phyloP scores from a whole-genome alignment of 2,888 invertebrate genomes.

The Brachylomia viminalis region DNA sequence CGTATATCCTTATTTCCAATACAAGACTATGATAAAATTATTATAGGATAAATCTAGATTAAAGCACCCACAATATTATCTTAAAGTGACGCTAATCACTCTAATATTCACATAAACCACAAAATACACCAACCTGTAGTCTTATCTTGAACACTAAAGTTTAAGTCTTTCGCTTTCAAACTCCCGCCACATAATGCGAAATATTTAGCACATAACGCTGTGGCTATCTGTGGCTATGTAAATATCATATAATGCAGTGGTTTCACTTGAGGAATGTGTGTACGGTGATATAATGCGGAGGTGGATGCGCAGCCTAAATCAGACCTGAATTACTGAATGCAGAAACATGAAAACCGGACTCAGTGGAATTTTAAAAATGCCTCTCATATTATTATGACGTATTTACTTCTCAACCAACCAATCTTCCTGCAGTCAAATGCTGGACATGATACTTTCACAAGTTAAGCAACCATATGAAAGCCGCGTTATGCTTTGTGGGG shows the following conservation, averaged over 20 bases:
- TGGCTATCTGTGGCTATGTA: conserved; percentile 37
- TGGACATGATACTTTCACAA: too few species aligned
- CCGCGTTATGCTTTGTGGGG: too few species aligned
- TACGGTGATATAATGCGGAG: conserved; percentile 36
- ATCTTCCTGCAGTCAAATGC: neutral
- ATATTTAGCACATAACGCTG: conserved; percentile 28
- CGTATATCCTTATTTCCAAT: neutral
- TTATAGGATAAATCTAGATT: neutral
- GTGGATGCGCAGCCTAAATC: conserved; percentile 17
- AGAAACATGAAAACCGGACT: conserved; percentile 38
- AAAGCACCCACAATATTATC: conserved; percentile 2
- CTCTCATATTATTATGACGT: neutral
- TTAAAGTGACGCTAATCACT: neutral
- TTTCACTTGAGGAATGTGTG: conserved; percentile 55
- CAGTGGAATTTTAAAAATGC: conserved; percentile 18
- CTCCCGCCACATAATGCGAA: conserved; percentile 33
- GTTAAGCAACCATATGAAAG: too few species aligned
- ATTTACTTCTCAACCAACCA: neutral
- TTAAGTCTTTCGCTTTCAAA: conserved; percentile 40
- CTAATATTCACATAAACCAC: conserved; percentile 3
- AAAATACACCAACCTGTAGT: conserved; percentile 17
- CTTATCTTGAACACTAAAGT: conserved; percentile 7
- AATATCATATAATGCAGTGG: conserved; percentile 36
- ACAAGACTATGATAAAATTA: neutral
- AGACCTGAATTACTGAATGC: conserved; percentile 20